Evolutionary conservation across 2,113 vertebrate species (phyloP).

Genomic region (Eudyptes chrysolophus): DNA sequence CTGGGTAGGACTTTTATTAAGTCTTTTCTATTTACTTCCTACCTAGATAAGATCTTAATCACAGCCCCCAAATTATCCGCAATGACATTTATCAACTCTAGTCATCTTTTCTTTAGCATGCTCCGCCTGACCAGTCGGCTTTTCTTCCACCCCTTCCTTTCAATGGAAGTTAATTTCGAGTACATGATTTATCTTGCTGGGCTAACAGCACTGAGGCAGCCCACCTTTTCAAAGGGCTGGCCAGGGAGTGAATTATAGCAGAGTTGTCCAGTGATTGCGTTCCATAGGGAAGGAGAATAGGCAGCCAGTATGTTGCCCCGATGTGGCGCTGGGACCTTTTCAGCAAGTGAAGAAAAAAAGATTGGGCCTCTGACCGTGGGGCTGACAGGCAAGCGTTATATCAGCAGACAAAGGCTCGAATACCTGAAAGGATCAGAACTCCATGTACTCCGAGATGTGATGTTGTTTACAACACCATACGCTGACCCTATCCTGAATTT

Average conservation of each 20-base stretch:
- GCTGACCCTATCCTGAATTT: constrained; percentile 67
- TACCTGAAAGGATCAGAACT: constrained; percentile 85
- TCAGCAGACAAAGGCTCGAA: constrained; percentile 85
- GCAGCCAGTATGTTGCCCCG: constrained; percentile 82
- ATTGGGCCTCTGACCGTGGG: constrained; percentile 84
- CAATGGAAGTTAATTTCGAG: constrained; percentile 93
- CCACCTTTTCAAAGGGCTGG: constrained; percentile 88
- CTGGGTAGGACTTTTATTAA: constrained; percentile 76
- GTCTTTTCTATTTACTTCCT: constrained; percentile 85
- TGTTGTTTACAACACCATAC: constrained; percentile 70
- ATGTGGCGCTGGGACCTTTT: constrained; percentile 84
- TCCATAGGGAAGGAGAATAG: constrained; percentile 86
- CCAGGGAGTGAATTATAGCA: constrained; percentile 87
- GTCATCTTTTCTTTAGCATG: constrained; percentile 77
- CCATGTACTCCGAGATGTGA: constrained; percentile 66
- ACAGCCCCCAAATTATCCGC: constrained; percentile 84
- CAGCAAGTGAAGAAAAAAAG: constrained; percentile 80
- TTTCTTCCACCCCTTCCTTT: constrained; percentile 80
- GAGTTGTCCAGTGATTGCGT: constrained; percentile 93
- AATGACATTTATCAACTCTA: constrained; percentile 86
- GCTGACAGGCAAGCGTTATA: constrained; percentile 81
- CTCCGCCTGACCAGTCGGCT: constrained; percentile 77
- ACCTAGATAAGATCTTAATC: constrained; percentile 92
- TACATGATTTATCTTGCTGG: constrained; percentile 87
- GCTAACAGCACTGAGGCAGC: constrained; percentile 79